These are phyloP conservation scores for Serranus cabrilla DNA, from an alignment of 2,797 vertebrate genomes.

Conservation along the genomic window DNA sequence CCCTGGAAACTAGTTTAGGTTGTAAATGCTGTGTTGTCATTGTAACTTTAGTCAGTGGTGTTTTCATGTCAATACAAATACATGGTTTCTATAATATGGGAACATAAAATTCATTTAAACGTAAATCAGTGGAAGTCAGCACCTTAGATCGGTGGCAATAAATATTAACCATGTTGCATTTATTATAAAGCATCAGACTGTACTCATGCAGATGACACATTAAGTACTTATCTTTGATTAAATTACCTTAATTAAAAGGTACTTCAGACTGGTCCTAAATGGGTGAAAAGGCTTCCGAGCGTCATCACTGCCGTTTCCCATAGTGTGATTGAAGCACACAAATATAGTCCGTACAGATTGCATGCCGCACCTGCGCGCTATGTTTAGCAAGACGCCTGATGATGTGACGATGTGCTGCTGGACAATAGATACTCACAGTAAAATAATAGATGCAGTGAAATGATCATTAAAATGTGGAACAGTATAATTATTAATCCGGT, in stretches of 20 bases:
- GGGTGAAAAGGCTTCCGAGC: conserved; percentile 2
- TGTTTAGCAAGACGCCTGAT: conserved; percentile 4
- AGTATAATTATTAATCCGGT: conserved; percentile 14
- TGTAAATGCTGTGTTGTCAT: not conserved
- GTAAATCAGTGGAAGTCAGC: not conserved
- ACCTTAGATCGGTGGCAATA: not conserved
- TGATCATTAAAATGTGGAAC: conserved; percentile 18
- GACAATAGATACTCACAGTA: conserved; percentile 7
- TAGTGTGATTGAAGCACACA: conserved; percentile 1
- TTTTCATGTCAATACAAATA: conserved; percentile 7
- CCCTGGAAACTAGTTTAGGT: not conserved
- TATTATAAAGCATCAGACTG: conserved; percentile 20
- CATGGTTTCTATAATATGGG: not conserved
- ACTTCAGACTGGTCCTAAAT: not conserved
- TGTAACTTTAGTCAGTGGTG: conserved; percentile 6
- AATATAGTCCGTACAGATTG: not conserved
- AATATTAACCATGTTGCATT: not conserved
- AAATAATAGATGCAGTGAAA: conserved; percentile 14
- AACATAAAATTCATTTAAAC: conserved; percentile 3
- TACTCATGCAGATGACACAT: not conserved
- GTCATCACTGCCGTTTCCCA: not conserved
- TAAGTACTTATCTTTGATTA: conserved; percentile 4
- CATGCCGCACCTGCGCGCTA: not conserved
- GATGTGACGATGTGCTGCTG: not conserved
- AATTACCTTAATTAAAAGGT: conserved; percentile 8